Percentiles rank a stretch among this genome's conserved stretches.
Evolutionary conservation across 2,888 invertebrate genomes (phyloP).

Genomic region (Tetrapedia diversipes): DNA sequence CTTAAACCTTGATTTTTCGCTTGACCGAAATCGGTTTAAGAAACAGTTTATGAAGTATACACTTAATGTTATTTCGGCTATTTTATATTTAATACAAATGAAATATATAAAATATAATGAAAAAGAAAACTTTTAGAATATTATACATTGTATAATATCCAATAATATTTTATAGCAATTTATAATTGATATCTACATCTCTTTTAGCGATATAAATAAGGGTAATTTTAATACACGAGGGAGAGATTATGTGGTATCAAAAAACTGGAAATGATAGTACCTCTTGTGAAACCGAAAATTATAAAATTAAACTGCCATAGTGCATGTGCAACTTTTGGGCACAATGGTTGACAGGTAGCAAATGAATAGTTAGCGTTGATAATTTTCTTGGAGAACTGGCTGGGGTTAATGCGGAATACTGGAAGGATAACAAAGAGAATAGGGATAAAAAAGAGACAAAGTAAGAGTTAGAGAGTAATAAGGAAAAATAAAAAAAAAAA

Average conservation of each 20-base stretch:
- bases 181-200: background rate
- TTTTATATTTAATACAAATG: background rate
- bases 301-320: slow-evolving; percentile 43
- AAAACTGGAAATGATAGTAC: no score
- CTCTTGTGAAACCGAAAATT: slow-evolving; percentile 31
- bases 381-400: slow-evolving; percentile 65
- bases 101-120: no score
- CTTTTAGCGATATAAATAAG: background rate
- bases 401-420: slow-evolving; percentile 24
- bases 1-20: background rate
- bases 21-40: no score
- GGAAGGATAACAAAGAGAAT: slow-evolving; percentile 20
- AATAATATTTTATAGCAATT: background rate
- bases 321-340: slow-evolving; percentile 43
- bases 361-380: slow-evolving; percentile 71
- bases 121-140: background rate
- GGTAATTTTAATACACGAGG: no score
- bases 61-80: no score
- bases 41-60: no score
- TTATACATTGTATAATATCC: background rate
- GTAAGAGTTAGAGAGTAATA: slow-evolving; percentile 7
- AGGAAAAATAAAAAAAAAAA: slow-evolving; percentile 26
- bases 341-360: slow-evolving; percentile 65
- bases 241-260: background rate
- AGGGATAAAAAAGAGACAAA: background rate